Evolutionary conservation across 1,140 invertebrate genomes (phyloP).

Genomic region (Propsilocerus akamusi): DNA sequence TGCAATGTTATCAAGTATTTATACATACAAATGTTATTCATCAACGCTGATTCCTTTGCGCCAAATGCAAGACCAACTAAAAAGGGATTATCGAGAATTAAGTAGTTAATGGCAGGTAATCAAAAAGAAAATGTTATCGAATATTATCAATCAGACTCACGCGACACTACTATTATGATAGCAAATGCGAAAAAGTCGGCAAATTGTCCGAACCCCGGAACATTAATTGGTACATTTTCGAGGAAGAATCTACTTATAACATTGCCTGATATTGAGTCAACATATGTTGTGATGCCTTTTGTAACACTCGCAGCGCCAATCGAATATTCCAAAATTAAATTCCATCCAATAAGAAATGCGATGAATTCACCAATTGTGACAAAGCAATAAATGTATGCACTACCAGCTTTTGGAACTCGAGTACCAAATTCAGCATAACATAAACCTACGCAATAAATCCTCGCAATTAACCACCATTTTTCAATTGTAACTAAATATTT

Average conservation of each 20-base stretch:
- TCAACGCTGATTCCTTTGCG: conserved; percentile 56
- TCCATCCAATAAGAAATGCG: conserved; percentile 72
- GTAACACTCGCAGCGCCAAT: conserved; percentile 73
- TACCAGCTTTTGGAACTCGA: conserved; percentile 68
- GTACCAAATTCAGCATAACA: conserved; percentile 84
- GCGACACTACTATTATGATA: conserved; percentile 32
- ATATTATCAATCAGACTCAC: too few species aligned
- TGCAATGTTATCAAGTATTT: background rate
- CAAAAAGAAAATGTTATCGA: conserved; percentile 1
- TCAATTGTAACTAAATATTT: conserved; percentile 21
- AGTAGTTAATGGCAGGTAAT: background rate
- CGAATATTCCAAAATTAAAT: conserved; percentile 76
- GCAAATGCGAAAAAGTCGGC: conserved; percentile 39
- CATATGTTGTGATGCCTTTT: conserved; percentile 49
- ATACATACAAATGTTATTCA: conserved; percentile 54
- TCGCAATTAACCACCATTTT: conserved; percentile 7
- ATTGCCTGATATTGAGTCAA: conserved; percentile 33
- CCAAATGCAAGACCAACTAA: conserved; percentile 52
- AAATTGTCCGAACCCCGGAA: conserved; percentile 39
- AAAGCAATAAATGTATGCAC: conserved; percentile 79
- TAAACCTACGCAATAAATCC: conserved; percentile 39
- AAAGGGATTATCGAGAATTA: conserved; percentile 13
- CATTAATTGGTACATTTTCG: conserved; percentile 40
- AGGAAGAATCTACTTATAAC: conserved; percentile 34
- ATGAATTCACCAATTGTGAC: conserved; percentile 71